Conservation (phyloP, 2,797 vertebrate species). For the Trachops cirrhosus region DNA sequence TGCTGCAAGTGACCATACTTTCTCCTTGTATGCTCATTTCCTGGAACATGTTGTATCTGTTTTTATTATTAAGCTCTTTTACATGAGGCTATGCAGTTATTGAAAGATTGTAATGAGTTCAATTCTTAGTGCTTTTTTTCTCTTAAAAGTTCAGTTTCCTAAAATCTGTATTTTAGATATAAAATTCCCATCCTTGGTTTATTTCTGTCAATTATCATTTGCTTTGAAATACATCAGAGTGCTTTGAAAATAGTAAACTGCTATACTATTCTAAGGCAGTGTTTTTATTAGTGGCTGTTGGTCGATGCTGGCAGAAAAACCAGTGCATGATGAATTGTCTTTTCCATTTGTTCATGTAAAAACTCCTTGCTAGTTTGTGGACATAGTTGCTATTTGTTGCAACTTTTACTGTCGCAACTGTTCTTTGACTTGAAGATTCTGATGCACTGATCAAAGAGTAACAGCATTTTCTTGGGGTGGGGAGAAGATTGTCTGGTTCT, state of each 20-base stretch:
- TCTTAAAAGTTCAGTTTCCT: neutral
- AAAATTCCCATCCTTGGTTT: neutral
- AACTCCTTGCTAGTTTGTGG: neutral
- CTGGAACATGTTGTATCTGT: neutral
- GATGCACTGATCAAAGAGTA: neutral
- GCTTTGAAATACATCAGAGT: neutral
- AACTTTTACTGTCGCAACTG: neutral
- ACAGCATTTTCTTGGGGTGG: neutral
- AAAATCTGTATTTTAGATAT: neutral
- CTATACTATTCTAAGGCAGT: neutral
- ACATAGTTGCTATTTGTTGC: neutral
- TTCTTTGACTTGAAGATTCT: neutral
- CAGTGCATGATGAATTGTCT: neutral
- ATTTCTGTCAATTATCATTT: conserved; percentile 10
- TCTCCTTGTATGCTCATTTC: neutral
- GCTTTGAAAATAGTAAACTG: conserved; percentile 14
- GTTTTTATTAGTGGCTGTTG: neutral
- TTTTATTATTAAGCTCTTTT: conserved; percentile 23
- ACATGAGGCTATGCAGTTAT: neutral
- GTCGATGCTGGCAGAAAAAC: neutral
- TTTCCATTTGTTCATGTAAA: neutral
- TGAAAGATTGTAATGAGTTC: neutral
- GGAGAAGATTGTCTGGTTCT: neutral
- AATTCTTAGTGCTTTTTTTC: neutral
- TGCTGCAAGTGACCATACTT: neutral